These are phyloP conservation scores for Chrysolina haemoptera DNA, from an alignment of 2,888 invertebrate species.

Conservation along the genomic window DNA sequence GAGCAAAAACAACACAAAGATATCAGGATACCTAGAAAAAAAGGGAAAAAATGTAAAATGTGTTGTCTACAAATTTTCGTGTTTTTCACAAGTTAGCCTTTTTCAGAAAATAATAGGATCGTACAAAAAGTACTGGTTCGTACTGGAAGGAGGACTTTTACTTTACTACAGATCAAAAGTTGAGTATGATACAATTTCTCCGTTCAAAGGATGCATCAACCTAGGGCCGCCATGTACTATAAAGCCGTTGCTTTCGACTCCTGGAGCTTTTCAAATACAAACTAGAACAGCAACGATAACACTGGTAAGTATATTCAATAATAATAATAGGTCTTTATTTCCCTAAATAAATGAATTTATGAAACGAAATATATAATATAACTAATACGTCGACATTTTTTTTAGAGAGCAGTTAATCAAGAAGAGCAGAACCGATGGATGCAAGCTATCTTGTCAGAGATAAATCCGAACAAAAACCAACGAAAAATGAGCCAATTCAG, in stretches of 20 bases:
- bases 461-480: slow-evolving; percentile 62
- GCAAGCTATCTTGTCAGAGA: slow-evolving; percentile 70
- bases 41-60: slow-evolving; percentile 70
- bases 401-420: slow-evolving; percentile 70
- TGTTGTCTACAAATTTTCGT: background rate
- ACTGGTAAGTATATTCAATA: slow-evolving; percentile 65
- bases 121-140: slow-evolving; percentile 74
- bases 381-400: slow-evolving; percentile 16
- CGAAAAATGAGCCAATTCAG: slow-evolving; percentile 66
- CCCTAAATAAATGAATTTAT: too few relatives aligned
- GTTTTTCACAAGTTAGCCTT: slow-evolving; percentile 19
- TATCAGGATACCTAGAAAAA: slow-evolving; percentile 72
- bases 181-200: slow-evolving; percentile 71
- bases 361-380: too few relatives aligned
- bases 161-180: slow-evolving; percentile 72
- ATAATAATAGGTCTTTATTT: too few relatives aligned
- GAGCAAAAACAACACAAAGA: slow-evolving; percentile 56
- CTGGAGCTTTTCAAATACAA: slow-evolving; percentile 68
- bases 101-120: slow-evolving; percentile 68
- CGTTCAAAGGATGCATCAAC: slow-evolving; percentile 72
- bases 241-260: slow-evolving; percentile 63
- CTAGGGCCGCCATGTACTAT: slow-evolving; percentile 70
- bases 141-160: slow-evolving; percentile 71
- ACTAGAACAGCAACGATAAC: slow-evolving; percentile 69
- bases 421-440: slow-evolving; percentile 72